Percentiles rank a stretch among this genome's conserved stretches.
phyloP scores from a whole-genome alignment of 2,797 vertebrate genomes.

The Momotus momota region DNA sequence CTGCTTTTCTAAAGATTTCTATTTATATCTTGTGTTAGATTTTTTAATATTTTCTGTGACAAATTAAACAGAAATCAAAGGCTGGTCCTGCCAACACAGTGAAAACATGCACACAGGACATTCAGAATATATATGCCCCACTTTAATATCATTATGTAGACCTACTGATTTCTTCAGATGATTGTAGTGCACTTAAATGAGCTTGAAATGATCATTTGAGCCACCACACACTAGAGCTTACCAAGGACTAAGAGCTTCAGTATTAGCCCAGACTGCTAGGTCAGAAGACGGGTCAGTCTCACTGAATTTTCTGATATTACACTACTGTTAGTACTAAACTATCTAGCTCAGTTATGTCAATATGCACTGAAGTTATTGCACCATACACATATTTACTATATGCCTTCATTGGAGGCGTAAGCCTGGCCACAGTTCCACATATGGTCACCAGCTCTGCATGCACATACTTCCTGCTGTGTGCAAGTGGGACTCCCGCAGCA shows the following conservation, averaged over 20 bases:
- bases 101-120: neutral
- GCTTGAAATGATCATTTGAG: neutral
- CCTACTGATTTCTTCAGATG: neutral
- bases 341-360: neutral
- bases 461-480: fast-evolving
- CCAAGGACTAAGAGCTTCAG: neutral
- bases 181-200: neutral
- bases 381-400: too few species aligned
- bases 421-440: neutral
- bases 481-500: neutral
- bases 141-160: neutral
- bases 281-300: neutral
- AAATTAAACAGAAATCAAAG: slow-evolving; percentile 15
- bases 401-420: neutral
- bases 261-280: neutral
- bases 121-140: neutral
- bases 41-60: neutral
- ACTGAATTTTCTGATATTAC: neutral
- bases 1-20: neutral
- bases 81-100: neutral
- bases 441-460: fast-evolving
- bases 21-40: slow-evolving; percentile 28
- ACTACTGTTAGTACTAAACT: neutral
- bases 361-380: neutral
- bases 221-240: neutral